Evolutionary conservation across 2,888 invertebrate species (phyloP).

Genomic region (Busseola fusca): DNA sequence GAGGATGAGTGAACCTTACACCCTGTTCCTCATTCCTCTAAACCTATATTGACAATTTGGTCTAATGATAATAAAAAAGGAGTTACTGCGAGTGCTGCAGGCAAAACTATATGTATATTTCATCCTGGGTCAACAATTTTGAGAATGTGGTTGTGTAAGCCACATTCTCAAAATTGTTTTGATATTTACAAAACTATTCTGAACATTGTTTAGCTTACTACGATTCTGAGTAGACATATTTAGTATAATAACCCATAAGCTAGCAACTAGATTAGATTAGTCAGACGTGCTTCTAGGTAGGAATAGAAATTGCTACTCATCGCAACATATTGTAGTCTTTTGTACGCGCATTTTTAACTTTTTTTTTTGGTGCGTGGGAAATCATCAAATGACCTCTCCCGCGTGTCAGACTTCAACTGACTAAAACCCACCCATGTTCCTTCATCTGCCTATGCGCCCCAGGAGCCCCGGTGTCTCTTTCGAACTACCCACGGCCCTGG

Average conservation of each 20-base stretch:
- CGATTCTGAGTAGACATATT: slow-evolving; percentile 9
- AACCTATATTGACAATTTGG: neutral
- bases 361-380: too few species aligned
- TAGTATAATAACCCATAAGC: slow-evolving; percentile 13
- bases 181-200: slow-evolving; percentile 33
- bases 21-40: too few species aligned
- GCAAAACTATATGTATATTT: neutral
- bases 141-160: too few species aligned
- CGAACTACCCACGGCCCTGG: too few species aligned
- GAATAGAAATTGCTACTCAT: slow-evolving; percentile 1
- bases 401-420: too few species aligned
- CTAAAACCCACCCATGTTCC: too few species aligned
- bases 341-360: neutral
- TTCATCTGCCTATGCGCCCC: too few species aligned
- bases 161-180: neutral
- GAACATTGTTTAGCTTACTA: neutral
- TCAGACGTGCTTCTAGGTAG: slow-evolving; percentile 17
- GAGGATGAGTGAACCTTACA: too few species aligned
- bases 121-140: neutral
- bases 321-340: neutral
- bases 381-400: too few species aligned
- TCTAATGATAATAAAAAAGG: neutral
- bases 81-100: neutral
- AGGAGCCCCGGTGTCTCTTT: too few species aligned
- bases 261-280: slow-evolving; percentile 24